Evolutionary conservation across 2,113 vertebrate genomes (phyloP).

Genomic region (Nerophis ophidion): DNA sequence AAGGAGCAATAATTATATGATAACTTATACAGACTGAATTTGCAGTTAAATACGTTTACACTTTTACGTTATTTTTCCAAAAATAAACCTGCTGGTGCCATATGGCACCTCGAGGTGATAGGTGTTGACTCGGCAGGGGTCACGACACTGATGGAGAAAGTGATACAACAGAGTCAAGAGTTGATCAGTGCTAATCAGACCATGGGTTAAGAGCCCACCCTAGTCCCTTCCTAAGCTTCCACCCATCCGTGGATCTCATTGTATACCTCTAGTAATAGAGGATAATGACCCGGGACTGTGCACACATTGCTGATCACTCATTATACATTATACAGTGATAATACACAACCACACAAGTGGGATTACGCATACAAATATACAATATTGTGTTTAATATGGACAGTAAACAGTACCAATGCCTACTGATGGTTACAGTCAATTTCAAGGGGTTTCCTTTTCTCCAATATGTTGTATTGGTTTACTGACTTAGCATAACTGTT

Average conservation of each 20-base stretch:
- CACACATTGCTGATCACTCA: conserved; percentile 60
- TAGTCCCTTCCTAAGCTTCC: conserved; percentile 59
- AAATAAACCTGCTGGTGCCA: conserved; percentile 19
- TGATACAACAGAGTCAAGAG: conserved; percentile 60
- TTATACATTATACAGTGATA: conserved; percentile 60
- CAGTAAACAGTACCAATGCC: conserved; percentile 1
- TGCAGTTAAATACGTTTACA: background rate
- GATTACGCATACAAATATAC: conserved; percentile 52
- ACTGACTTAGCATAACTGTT: too few species aligned
- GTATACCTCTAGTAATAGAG: conserved; percentile 58
- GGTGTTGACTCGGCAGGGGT: conserved; percentile 31
- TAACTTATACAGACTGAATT: conserved; percentile 1
- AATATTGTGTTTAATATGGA: conserved; percentile 22
- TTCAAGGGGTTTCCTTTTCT: too few species aligned
- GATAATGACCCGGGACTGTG: conserved; percentile 58
- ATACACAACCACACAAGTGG: conserved; percentile 46
- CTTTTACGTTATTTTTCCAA: conserved; percentile 1
- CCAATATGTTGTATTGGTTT: too few species aligned
- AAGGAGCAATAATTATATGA: conserved; percentile 11
- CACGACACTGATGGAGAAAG: conserved; percentile 46
- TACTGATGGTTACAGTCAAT: too few species aligned
- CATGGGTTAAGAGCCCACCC: conserved; percentile 57
- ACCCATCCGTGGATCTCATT: conserved; percentile 67
- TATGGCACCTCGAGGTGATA: conserved; percentile 22
- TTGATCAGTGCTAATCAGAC: conserved; percentile 68